Base-by-base conservation (phyloP, 2,797 vertebrate species). In the Phoeniculus purpureus region DNA sequence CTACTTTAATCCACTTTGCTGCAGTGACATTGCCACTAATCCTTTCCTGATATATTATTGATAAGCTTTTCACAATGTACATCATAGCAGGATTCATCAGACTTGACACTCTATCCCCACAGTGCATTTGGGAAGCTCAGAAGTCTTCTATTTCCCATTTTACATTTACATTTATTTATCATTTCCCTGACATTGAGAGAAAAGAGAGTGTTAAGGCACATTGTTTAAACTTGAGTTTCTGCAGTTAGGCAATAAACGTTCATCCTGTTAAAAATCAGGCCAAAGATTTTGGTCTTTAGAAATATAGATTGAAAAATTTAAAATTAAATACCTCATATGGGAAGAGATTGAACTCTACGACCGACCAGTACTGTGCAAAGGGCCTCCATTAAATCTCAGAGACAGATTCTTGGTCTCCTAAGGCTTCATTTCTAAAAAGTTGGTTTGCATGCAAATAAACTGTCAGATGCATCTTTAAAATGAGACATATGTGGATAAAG, bases 41-140 rank as follows among this genome's bases (percentile, higher is more conserved):
- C 77, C 76, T 93, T 92, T 85, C 52, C 79, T 92, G 86, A 92
- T 94, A 78, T 83, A 87, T 94, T 89, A 95, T 89, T 95, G 94
- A 94, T 94, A 94, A 90, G 73, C 62, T 85, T 89, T 87, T 89
- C 66, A 87, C 80, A 75, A 83, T 78, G 89, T 89, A 81, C 85
- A 93, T 87, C 89, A 72, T 50, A 81, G 94, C 29, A 83, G 66
- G 59, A 94, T 87, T 93, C 89, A 92, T 95, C 87, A 93, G 68
- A 87, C 68, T 89, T 89, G 92, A 91, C 89, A 72, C 55, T 94
- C 90, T 92, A 89, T 94, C 84, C 84, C 94, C 78, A 55, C 27
- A 40, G 65, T 74, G 55, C 68, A 62, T 91, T 92, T 90, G 51
- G 66, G 86, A 68, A 75, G n/a, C 81, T 92, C 81, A 85, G 81